These are phyloP conservation scores for Tragelaphus imberbis DNA, from an alignment of 2,113 vertebrate species.

Conservation along the genomic window DNA sequence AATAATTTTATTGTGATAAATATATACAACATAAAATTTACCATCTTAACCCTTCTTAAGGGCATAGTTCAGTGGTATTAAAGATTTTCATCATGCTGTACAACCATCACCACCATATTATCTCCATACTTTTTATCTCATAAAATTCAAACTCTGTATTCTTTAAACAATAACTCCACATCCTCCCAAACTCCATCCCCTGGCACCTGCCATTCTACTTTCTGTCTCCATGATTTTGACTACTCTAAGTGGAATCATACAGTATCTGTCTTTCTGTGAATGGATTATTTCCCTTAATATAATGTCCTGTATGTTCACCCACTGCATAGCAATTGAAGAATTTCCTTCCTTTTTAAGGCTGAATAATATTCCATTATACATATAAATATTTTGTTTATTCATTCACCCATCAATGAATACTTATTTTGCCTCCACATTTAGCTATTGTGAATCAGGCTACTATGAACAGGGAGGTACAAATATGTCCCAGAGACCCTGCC, in stretches of 20 bases:
- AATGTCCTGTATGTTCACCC: neutral
- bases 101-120: neutral
- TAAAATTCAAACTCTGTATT: neutral
- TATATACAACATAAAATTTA: neutral
- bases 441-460: neutral
- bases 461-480: neutral
- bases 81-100: neutral
- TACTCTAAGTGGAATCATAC: neutral
- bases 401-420: neutral
- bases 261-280: neutral
- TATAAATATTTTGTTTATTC: neutral
- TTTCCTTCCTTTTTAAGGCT: neutral
- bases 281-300: neutral
- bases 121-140: neutral
- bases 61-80: neutral
- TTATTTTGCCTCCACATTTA: neutral
- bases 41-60: neutral
- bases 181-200: neutral
- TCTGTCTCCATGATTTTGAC: neutral
- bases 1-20: neutral
- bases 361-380: neutral
- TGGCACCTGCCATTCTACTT: neutral
- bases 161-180: neutral
- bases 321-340: neutral
- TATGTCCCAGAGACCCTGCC: neutral